phyloP scores from a whole-genome alignment of 2,113 vertebrate genomes.

The Cheilinus undulatus region DNA sequence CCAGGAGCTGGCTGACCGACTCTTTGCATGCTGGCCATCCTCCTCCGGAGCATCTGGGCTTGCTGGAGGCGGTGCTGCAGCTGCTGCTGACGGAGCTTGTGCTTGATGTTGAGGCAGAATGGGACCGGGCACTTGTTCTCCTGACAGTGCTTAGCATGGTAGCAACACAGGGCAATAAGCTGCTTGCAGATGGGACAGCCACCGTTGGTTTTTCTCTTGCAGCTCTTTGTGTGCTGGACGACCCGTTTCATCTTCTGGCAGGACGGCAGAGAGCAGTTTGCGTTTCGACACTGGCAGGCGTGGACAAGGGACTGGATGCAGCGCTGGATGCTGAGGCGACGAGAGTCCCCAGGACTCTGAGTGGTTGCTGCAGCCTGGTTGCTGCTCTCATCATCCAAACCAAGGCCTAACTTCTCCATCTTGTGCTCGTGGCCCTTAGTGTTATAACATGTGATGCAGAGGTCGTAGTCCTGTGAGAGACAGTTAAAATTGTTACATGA shows the following conservation, averaged over 20 bases:
- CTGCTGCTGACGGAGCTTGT: slow-evolving; percentile 98
- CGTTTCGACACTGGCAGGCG: slow-evolving; percentile 97
- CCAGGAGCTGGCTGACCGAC: slow-evolving; percentile 83
- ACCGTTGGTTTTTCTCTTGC: slow-evolving; percentile 97
- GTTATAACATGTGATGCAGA: slow-evolving; percentile 98
- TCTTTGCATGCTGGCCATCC: slow-evolving; percentile 98
- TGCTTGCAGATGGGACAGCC: slow-evolving; percentile 98
- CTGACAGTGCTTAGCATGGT: slow-evolving; percentile 99
- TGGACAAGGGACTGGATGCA: slow-evolving; percentile 99
- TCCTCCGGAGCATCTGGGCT: slow-evolving; percentile 95
- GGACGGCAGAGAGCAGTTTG: slow-evolving; percentile 96
- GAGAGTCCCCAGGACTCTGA: slow-evolving; percentile 95
- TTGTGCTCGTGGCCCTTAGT: slow-evolving; percentile 97
- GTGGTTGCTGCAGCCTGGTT: slow-evolving; percentile 90
- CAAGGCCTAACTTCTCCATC: slow-evolving; percentile 98
- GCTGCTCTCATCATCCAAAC: slow-evolving; percentile 96
- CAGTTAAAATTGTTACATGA: not conserved
- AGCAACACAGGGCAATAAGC: slow-evolving; percentile 97
- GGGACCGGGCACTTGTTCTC: slow-evolving; percentile 99
- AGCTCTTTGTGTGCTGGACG: slow-evolving; percentile 97
- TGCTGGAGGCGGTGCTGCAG: slow-evolving; percentile 97
- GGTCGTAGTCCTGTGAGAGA: slow-evolving; percentile 91
- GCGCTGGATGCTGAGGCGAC: slow-evolving; percentile 97
- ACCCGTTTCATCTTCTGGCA: slow-evolving; percentile 99
- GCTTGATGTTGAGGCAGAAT: slow-evolving; percentile 99